Evolutionary conservation across 1,140 invertebrate genomes (phyloP), one percentile per base, ranked within the genome.

Genomic region (Heliothis subflexa): DNA sequence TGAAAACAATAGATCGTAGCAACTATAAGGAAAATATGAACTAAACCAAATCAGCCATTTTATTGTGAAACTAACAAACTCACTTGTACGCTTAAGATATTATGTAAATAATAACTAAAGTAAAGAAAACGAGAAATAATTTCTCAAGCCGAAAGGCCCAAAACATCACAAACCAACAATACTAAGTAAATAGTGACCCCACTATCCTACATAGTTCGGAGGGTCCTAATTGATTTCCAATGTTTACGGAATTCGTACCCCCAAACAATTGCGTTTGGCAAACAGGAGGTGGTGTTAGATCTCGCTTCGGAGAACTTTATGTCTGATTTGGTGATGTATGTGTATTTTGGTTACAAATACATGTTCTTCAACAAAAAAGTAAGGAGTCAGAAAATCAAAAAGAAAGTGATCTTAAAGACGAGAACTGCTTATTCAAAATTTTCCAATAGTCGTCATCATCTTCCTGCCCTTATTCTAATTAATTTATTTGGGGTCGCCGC

Each of bases 171-270:
- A 40, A 55, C 33, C 33, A 68, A 68, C 62, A 77, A 68, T 55
- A 49, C 62, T 68, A 49, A 47, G 74, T 77, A 77, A 68, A 77
- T 45, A 68, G 21, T 77, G 74, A 77, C 74, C 50, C 55, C 62
- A 55, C 61, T 18, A 64, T 64, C 62, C 49, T 45, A 64, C 49
- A 40, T 68, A 77, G 62, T 77, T 77, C 28, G 33, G 59, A 10
- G 40, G 74, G n/a, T 77, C 55, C 73, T 80, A 80, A 80, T 80
- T 80, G 78, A 80, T 80, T 80, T 80, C 57, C 78, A 76, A 68
- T 80, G 78, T 80, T 80, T 80, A 80, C 72, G 28, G 74, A 52
- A 55, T 55, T 70, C 16, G 50, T 50, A 14, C 13, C 18, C 52
- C 25, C 50, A 33, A 57, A 77, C 74, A 68, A 68, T 77, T 54